Conservation (phyloP, 2,797 vertebrate species). For the Fringilla coelebs region DNA sequence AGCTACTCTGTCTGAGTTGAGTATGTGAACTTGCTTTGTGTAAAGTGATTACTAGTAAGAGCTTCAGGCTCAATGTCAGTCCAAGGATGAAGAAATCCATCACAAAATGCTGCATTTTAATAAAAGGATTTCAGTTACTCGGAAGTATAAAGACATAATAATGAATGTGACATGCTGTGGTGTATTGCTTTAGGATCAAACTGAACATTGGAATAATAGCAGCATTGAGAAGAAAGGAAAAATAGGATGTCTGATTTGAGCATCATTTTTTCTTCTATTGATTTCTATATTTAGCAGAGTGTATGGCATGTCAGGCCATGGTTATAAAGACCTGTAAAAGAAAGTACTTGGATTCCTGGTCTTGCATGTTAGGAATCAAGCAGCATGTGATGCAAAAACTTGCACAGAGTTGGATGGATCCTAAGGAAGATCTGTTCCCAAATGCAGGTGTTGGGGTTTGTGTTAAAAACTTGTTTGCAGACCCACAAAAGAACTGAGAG, state of each 20-base stretch:
- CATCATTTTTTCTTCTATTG: not conserved
- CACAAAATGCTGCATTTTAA: slow-evolving; percentile 56
- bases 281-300: not conserved
- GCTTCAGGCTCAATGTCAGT: slow-evolving; percentile 57
- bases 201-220: slow-evolving; percentile 39
- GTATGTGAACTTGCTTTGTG: slow-evolving; percentile 53
- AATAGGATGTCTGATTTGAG: slow-evolving; percentile 8
- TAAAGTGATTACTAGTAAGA: slow-evolving; percentile 64
- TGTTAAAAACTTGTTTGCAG: not conserved
- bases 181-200: slow-evolving; percentile 55
- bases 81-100: slow-evolving; percentile 65
- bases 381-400: not conserved
- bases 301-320: not conserved
- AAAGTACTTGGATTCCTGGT: not conserved
- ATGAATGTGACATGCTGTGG: slow-evolving; percentile 45
- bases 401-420: not conserved
- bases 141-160: slow-evolving; percentile 43
- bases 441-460: not conserved
- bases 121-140: slow-evolving; percentile 62
- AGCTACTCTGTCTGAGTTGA: slow-evolving; percentile 16
- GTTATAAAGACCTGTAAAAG: not conserved
- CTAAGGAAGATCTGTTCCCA: not conserved
- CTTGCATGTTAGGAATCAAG: not conserved
- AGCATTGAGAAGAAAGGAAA: slow-evolving; percentile 9
- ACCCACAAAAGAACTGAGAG: not conserved